phyloP scores from a whole-genome alignment of 2,888 invertebrate genomes.

The Elysia crispata region DNA sequence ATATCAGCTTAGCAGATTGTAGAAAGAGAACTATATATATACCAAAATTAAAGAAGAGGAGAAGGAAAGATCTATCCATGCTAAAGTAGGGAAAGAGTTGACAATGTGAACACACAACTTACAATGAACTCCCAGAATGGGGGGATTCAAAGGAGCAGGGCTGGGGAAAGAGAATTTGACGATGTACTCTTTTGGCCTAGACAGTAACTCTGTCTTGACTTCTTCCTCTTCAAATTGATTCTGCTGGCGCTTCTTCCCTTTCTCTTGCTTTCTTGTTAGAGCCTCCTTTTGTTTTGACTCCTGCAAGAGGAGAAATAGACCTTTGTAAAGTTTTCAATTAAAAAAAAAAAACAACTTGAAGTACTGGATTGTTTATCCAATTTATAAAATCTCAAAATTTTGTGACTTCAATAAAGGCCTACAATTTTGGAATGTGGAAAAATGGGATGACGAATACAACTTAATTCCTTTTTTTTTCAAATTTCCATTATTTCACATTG shows the following conservation, averaged over 20 bases:
- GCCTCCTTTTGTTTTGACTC: constrained; percentile 96
- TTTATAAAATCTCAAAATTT: no score
- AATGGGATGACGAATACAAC: no score
- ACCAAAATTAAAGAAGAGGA: no score
- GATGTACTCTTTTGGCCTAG: constrained; percentile 93
- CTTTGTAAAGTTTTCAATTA: no score
- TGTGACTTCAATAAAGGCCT: no score
- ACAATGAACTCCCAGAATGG: constrained; percentile 96
- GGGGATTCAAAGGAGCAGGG: constrained; percentile 96
- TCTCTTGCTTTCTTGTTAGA: constrained; percentile 88
- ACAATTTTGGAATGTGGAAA: no score
- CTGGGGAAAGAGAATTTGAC: constrained; percentile 99
- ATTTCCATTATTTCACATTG: no score
- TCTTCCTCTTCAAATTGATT: constrained; percentile 83
- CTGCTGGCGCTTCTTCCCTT: constrained; percentile 29
- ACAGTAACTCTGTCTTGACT: constrained; percentile 84
- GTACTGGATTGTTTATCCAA: no score
- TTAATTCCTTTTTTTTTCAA: no score
- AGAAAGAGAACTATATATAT: no score
- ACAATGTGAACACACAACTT: constrained; percentile 70
- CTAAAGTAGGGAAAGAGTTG: background rate
- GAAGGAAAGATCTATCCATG: constrained; percentile 6
- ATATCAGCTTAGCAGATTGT: no score
- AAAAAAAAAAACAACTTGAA: no score
- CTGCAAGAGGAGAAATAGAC: constrained; percentile 66